phyloP scores from a whole-genome alignment of 1,140 invertebrate species.

The Stegodyphus dumicola region DNA sequence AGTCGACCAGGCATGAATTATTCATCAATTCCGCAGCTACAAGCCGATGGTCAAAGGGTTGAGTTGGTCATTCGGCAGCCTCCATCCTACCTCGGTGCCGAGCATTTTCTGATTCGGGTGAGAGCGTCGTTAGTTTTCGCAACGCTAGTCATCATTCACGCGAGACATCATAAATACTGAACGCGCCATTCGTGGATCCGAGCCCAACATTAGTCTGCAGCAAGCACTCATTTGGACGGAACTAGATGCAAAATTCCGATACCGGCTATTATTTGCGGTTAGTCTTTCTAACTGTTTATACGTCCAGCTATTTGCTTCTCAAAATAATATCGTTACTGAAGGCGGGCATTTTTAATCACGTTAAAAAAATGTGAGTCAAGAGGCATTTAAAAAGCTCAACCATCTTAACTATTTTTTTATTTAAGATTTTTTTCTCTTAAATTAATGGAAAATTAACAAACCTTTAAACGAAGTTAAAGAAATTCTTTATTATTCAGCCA shows the following conservation, averaged over 20 bases:
- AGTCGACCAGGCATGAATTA: conserved; percentile 33
- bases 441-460: too few species aligned
- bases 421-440: too few species aligned
- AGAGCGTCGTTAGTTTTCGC: conserved; percentile 37
- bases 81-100: neutral
- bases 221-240: neutral
- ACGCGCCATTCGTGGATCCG: neutral
- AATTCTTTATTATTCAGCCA: too few species aligned
- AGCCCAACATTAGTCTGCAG: conserved; percentile 7
- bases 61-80: conserved; percentile 26
- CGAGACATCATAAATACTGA: conserved; percentile 28
- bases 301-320: too few species aligned
- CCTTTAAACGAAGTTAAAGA: too few species aligned
- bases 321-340: too few species aligned
- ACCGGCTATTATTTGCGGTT: neutral
- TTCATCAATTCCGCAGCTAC: conserved; percentile 42
- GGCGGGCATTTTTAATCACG: too few species aligned
- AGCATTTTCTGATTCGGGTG: conserved; percentile 54
- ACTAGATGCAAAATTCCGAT: neutral
- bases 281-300: too few species aligned
- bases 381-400: too few species aligned
- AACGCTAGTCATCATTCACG: conserved; percentile 35
- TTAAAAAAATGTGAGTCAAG: too few species aligned
- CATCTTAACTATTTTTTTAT: too few species aligned
- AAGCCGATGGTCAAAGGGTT: conserved; percentile 53